These are phyloP conservation scores for Deroptyus accipitrinus DNA, from an alignment of 2,113 vertebrate genomes.

Conservation along the genomic window DNA sequence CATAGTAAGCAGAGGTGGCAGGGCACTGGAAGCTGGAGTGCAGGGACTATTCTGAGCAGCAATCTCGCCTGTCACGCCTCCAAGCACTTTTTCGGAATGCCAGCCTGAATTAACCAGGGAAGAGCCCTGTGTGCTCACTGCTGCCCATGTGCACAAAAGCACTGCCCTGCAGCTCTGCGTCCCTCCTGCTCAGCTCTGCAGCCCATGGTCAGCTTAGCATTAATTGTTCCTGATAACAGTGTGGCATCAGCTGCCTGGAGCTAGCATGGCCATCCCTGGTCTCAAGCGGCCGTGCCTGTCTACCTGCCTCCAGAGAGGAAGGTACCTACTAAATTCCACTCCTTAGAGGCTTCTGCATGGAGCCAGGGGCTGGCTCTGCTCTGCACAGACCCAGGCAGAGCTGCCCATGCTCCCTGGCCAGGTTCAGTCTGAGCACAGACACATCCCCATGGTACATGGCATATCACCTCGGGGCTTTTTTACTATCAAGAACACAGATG, in stretches of 20 bases:
- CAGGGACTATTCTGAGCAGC: not conserved
- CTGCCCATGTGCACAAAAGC: not conserved
- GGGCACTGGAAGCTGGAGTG: not conserved
- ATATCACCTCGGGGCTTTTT: not conserved
- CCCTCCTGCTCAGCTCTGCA: not conserved
- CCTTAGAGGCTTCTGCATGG: not conserved
- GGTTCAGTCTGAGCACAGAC: not conserved
- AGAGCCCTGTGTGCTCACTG: not conserved
- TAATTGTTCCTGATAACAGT: not conserved
- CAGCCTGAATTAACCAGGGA: conserved; percentile 7
- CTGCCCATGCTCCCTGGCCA: not conserved
- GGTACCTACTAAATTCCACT: not conserved
- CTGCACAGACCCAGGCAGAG: not conserved
- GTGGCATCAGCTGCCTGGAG: not conserved
- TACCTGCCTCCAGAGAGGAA: not conserved
- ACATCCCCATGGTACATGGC: fast-evolving
- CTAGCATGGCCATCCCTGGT: not conserved
- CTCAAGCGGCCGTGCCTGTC: fast-evolving
- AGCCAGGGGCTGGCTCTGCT: not conserved
- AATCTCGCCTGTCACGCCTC: not conserved
- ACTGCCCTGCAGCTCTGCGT: not conserved
- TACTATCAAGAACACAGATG: not conserved
- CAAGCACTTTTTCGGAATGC: not conserved
- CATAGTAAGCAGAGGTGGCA: not conserved
- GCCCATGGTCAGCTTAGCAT: not conserved